A percentile compares a stretch with the other conserved stretches of the same genome.
These are phyloP conservation scores for Listronotus bonariensis DNA, from an alignment of 1,140 invertebrate species.

Conservation along the genomic window DNA sequence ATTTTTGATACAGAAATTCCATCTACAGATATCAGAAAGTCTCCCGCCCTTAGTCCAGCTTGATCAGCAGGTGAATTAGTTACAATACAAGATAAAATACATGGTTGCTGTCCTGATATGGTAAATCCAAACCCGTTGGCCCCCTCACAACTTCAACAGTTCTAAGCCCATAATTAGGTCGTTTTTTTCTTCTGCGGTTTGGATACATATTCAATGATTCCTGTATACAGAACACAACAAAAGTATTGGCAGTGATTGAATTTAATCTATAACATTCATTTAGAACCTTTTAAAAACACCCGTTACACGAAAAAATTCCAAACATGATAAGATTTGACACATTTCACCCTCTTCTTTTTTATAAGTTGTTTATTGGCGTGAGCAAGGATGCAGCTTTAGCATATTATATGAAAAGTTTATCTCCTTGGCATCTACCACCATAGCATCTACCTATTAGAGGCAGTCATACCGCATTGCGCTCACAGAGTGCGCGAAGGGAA, in stretches of 20 bases:
- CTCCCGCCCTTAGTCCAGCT: constrained; percentile 85
- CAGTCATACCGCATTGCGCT: no score
- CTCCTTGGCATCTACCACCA: no score
- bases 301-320: constrained; percentile 15
- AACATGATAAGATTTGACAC: no score
- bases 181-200: constrained; percentile 76
- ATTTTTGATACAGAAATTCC: constrained; percentile 85
- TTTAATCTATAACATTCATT: constrained; percentile 1
- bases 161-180: constrained; percentile 78
- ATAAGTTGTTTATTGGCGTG: no score
- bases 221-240: neutral
- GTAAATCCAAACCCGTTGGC: constrained; percentile 89
- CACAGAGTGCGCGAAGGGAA: no score
- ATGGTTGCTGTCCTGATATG: constrained; percentile 91
- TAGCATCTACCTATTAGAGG: no score
- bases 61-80: constrained; percentile 80
- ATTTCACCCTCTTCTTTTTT: no score
- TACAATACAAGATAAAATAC: constrained; percentile 87
- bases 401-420: no score
- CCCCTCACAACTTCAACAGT: constrained; percentile 85
- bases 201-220: constrained; percentile 62
- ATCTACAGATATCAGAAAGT: constrained; percentile 91
- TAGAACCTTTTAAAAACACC: constrained; percentile 18
- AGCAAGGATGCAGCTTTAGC: no score
- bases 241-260: neutral